These are phyloP conservation scores for Dastarcus helophoroides DNA, from an alignment of 2,888 invertebrate genomes.

Conservation along the genomic window DNA sequence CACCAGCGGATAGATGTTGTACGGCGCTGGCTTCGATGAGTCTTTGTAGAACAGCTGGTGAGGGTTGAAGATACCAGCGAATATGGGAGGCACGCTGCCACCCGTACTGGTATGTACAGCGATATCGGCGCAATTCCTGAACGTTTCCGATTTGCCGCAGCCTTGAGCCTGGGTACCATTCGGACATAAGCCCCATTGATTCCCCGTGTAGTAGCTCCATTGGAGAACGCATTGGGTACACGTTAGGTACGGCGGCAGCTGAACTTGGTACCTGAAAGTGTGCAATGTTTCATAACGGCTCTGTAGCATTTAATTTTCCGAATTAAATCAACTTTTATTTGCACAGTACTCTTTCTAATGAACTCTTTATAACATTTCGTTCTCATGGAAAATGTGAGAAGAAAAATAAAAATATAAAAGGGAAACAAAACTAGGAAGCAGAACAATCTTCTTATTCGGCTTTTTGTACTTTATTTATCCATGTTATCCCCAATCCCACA, in stretches of 20 bases:
- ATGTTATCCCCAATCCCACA: too few relatives aligned
- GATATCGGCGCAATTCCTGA: constrained; percentile 84
- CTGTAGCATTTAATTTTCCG: too few relatives aligned
- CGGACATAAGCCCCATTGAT: constrained; percentile 82
- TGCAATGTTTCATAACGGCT: background rate
- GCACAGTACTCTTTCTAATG: too few relatives aligned
- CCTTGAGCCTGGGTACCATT: constrained; percentile 82
- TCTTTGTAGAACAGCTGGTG: constrained; percentile 69
- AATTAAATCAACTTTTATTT: too few relatives aligned
- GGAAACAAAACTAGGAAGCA: too few relatives aligned
- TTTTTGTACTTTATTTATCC: too few relatives aligned
- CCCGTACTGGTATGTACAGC: constrained; percentile 70
- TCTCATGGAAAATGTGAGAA: too few relatives aligned
- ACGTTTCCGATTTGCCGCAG: constrained; percentile 84
- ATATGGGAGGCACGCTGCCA: constrained; percentile 53
- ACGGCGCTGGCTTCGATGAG: constrained; percentile 46
- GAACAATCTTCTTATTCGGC: too few relatives aligned
- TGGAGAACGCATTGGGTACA: constrained; percentile 87
- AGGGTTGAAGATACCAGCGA: constrained; percentile 57
- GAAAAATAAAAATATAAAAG: too few relatives aligned
- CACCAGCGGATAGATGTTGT: constrained; percentile 60
- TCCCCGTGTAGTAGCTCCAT: constrained; percentile 87
- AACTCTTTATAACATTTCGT: too few relatives aligned
- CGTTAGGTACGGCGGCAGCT: constrained; percentile 69
- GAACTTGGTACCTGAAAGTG: constrained; percentile 52